Base-by-base conservation (phyloP, 2,113 vertebrate species). In the Pipa parva region DNA sequence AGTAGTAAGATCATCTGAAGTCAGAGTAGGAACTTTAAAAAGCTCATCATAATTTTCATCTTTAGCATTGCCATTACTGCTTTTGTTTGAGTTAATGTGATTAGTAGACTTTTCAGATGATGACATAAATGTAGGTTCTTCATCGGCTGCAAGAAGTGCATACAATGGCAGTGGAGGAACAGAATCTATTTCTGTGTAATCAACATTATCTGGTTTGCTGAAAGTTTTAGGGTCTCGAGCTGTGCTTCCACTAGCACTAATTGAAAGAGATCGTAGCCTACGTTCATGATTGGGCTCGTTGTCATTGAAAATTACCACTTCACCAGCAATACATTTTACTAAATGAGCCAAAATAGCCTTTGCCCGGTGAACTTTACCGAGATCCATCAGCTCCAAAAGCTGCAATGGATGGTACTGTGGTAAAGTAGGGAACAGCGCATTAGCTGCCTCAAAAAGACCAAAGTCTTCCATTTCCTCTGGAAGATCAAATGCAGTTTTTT, bases 381-480 rank as follows among this genome's bases (percentile, higher is more conserved):
- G 88, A 82, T 98, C 96, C 95, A 99, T 97, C 45, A 99, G 91
- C 76, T 97, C 97, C 75, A 97, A 78, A 68, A 99, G 84, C 39
- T 98, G 97, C 51, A 97, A 89, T 0, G 97, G 97, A 77, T 99
- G 97, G 73, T 99, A 99, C 64, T 99, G 97, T 66, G 97, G 95
- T 73, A 99, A 84, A 74, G 92, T 97, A 37, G 97, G 95, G 62
- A 89, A 98, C 52, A 98, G 87, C 2, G 85, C 76, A 78, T 98
- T 94, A 65, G 96, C 95, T 28, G 94, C 92, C 86, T 99, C 96
- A 85, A 99, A 99, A 58, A 99, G 90, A 57, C 97, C 95, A 12
- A 81, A 94, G 83, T 99, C 96, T 81, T 97, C 94, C 87, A 92
- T 90, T 78, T 96, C 93, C 0, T 78, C 18, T 15, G 92, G 92